These are phyloP conservation scores for Cynoglossus semilaevis DNA, from an alignment of 2,113 vertebrate genomes.

Conservation along the genomic window DNA sequence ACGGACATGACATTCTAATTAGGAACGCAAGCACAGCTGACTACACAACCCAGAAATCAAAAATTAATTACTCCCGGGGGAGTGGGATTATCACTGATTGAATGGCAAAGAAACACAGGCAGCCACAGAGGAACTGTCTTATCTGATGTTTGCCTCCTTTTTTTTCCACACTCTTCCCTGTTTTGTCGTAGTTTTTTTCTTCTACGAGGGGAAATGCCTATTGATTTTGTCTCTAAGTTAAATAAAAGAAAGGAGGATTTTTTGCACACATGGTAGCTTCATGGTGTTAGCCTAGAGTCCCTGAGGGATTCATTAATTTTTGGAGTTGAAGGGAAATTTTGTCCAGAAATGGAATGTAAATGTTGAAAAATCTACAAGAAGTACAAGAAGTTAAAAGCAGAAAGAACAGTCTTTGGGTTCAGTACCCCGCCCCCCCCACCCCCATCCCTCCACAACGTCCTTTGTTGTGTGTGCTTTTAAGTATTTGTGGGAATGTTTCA, in stretches of 20 bases:
- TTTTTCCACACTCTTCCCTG: slow-evolving; percentile 7
- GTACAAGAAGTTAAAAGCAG: slow-evolving; percentile 17
- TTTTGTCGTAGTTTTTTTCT: slow-evolving; percentile 37
- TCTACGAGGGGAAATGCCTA: slow-evolving; percentile 50
- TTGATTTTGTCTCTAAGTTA: slow-evolving; percentile 53
- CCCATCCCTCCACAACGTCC: slow-evolving; percentile 18
- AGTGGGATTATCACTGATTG: slow-evolving; percentile 53
- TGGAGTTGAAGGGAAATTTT: slow-evolving; percentile 38
- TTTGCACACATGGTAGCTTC: slow-evolving; percentile 29
- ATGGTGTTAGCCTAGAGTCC: slow-evolving; percentile 21
- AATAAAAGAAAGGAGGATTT: slow-evolving; percentile 32
- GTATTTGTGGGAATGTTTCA: slow-evolving; percentile 10
- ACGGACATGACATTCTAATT: slow-evolving; percentile 67
- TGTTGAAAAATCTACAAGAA: slow-evolving; percentile 51
- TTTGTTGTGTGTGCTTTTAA: slow-evolving; percentile 12
- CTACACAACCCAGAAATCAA: slow-evolving; percentile 59
- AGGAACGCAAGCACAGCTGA: slow-evolving; percentile 58
- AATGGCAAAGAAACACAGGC: slow-evolving; percentile 53
- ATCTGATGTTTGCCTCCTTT: slow-evolving; percentile 19
- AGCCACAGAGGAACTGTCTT: slow-evolving; percentile 54
- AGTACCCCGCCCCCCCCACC: too few relatives aligned
- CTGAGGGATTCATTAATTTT: slow-evolving; percentile 67
- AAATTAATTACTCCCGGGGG: slow-evolving; percentile 67
- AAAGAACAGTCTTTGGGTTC: slow-evolving; percentile 14
- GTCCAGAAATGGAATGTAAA: slow-evolving; percentile 46